A percentile compares a stretch with the other conserved stretches of the same genome.
Conservation (phyloP, 2,888 invertebrate genomes). For the Portevinia maculata region DNA sequence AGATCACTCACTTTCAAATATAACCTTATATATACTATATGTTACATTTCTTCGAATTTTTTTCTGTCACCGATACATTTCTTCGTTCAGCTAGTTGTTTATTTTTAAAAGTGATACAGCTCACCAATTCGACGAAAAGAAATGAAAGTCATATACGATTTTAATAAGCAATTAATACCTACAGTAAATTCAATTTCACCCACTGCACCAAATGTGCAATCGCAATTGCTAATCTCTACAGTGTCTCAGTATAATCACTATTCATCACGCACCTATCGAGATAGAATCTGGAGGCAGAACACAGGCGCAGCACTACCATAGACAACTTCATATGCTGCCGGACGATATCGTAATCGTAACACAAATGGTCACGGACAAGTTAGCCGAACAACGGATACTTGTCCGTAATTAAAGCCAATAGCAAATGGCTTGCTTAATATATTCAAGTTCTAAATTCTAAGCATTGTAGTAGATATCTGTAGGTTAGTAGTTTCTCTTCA, state of each 20-base stretch:
- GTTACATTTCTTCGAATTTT: too few relatives aligned
- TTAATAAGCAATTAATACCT: slow-evolving; percentile 65
- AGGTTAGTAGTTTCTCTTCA: slow-evolving; percentile 41
- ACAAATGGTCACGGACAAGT: slow-evolving; percentile 65
- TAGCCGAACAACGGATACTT: slow-evolving; percentile 46
- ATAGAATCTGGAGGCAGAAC: slow-evolving; percentile 54
- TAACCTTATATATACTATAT: background rate
- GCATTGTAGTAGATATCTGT: slow-evolving; percentile 5
- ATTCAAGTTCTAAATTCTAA: slow-evolving; percentile 70
- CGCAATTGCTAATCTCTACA: slow-evolving; percentile 35
- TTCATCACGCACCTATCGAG: slow-evolving; percentile 78
- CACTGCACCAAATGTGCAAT: slow-evolving; percentile 81
- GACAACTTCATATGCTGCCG: background rate
- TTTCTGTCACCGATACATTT: slow-evolving; percentile 31
- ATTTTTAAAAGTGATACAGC: slow-evolving; percentile 42
- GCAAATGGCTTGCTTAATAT: slow-evolving; percentile 58
- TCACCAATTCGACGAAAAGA: slow-evolving; percentile 45
- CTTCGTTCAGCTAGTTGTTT: slow-evolving; percentile 1
- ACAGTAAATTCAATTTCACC: slow-evolving; percentile 81
- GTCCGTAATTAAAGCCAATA: slow-evolving; percentile 50
- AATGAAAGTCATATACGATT: slow-evolving; percentile 65
- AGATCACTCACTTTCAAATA: slow-evolving; percentile 39
- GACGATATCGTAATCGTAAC: slow-evolving; percentile 25
- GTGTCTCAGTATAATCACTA: slow-evolving; percentile 76
- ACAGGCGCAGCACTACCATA: background rate